Evolutionary conservation across 1,140 invertebrate species (phyloP), one percentile per base, ranked within the genome.

Genomic region (Tribolium madens): DNA sequence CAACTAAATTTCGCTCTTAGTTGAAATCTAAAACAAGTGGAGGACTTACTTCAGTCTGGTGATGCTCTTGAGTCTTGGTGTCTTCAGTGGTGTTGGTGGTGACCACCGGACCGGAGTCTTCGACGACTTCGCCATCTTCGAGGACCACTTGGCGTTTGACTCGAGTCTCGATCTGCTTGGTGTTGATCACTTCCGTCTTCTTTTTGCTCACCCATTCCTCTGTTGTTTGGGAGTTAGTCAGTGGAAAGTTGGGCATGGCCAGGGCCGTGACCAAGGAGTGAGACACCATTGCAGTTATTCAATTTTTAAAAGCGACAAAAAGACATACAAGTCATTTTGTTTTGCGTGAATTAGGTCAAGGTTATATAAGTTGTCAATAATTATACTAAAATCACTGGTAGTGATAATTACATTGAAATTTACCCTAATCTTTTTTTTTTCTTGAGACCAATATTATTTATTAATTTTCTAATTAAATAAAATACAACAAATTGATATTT

Each of bases 141-240:
- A 97, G 87, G 48, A 96, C 90, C 15, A 97, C 90, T 84, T 96
- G 94, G n/a, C 95, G 88, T 84, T 96, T 95, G 0, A 96, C 94
- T 75, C 95, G 87, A 5, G 95, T 96, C 83, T 96, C 95, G 76
- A 96, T 96, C 86, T 97, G 94, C 75, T 94, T 90, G 47, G 93
- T 95, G 53, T 95, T 97, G 53, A 93, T 94, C 83, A 96, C 90
- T 87, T 96, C 95, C 77, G 93, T 93, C 85, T 93, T 95, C 86
- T 94, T 94, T 83, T 93, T 93, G 73, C 93, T 95, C 82, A 96
- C 92, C 93, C 94, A 95, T 93, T 96, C 95, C 87, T 96, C 95
- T 96, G 89, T 42, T 89, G 33, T 21, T n/a, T 26, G 3, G 17
- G 36, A 36, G 47, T 53, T 26, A 17, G 26, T 52, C 21, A 26